Conservation (phyloP, 2,888 invertebrate genomes). For the Drosophila tanythrix region DNA sequence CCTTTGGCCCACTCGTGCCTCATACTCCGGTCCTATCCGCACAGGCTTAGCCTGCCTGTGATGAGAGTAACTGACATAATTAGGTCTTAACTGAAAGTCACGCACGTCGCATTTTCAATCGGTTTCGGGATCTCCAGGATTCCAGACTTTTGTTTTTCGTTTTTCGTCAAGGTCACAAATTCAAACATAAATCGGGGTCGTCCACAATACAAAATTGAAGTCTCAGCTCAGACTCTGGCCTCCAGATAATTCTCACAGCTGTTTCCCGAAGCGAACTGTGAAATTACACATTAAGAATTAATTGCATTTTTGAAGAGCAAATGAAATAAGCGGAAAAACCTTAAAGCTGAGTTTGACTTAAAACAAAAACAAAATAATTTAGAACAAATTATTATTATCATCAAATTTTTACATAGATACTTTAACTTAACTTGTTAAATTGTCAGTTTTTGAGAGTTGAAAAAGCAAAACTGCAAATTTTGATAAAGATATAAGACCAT, state of each 20-base stretch:
- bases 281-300: conserved; percentile 6
- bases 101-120: conserved; percentile 78
- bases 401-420: not conserved
- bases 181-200: conserved; percentile 17
- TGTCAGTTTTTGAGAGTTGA: not conserved
- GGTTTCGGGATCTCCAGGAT: conserved; percentile 30
- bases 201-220: conserved; percentile 34
- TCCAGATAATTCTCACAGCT: conserved; percentile 34
- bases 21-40: conserved; percentile 13
- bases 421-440: not conserved
- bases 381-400: not conserved
- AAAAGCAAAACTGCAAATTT: not conserved
- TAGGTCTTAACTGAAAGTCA: conserved; percentile 81
- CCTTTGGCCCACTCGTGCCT: conserved; percentile 16
- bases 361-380: not conserved
- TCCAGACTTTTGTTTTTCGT: conserved; percentile 7
- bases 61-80: conserved; percentile 78
- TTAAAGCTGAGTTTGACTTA: not conserved
- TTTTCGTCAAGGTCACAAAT: conserved; percentile 44
- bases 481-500: not conserved
- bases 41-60: conserved; percentile 23
- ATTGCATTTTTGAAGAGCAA: conserved; percentile 3
- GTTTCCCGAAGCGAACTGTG: conserved; percentile 10
- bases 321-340: not conserved
- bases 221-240: not conserved